Percentiles rank a stretch among this genome's conserved stretches.
phyloP scores from a whole-genome alignment of 2,888 invertebrate species.

The Campoplex nolae region DNA sequence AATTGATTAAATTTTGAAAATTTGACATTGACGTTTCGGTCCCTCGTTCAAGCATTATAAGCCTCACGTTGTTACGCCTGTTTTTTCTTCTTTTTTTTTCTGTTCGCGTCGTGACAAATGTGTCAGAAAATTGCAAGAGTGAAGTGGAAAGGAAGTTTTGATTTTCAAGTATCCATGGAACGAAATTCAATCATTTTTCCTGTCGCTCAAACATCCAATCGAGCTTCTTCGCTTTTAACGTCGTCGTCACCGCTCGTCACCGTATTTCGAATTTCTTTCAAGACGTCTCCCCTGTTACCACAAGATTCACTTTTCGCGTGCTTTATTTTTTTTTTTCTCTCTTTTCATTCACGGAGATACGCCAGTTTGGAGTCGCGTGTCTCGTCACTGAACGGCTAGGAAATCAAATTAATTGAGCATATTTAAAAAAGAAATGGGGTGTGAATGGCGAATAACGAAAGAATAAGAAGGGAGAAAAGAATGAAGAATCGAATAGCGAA shows the following conservation, averaged over 20 bases:
- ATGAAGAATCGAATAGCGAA: constrained; percentile 5
- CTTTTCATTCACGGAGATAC: background rate
- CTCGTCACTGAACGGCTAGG: background rate
- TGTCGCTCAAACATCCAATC: constrained; percentile 61
- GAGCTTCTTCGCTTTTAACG: constrained; percentile 4
- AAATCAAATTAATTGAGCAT: constrained; percentile 9
- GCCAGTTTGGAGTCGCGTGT: background rate
- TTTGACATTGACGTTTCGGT: background rate
- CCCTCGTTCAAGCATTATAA: background rate
- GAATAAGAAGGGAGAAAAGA: background rate
- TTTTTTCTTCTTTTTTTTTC: background rate
- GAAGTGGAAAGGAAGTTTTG: constrained; percentile 1
- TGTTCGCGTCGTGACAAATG: constrained; percentile 5
- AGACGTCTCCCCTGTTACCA: background rate
- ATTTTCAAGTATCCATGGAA: constrained; percentile 41
- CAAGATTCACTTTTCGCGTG: background rate
- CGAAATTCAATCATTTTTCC: constrained; percentile 56
- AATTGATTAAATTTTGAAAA: background rate
- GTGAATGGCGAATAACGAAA: constrained; percentile 1
- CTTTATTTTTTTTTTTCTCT: background rate
- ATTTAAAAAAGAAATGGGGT: constrained; percentile 14
- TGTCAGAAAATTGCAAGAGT: constrained; percentile 10
- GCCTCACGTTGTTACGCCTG: background rate
- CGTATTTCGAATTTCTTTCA: constrained; percentile 15
- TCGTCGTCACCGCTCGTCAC: background rate